Base-by-base conservation (phyloP, 2,888 invertebrate species). In the Synanthedon formicaeformis region DNA sequence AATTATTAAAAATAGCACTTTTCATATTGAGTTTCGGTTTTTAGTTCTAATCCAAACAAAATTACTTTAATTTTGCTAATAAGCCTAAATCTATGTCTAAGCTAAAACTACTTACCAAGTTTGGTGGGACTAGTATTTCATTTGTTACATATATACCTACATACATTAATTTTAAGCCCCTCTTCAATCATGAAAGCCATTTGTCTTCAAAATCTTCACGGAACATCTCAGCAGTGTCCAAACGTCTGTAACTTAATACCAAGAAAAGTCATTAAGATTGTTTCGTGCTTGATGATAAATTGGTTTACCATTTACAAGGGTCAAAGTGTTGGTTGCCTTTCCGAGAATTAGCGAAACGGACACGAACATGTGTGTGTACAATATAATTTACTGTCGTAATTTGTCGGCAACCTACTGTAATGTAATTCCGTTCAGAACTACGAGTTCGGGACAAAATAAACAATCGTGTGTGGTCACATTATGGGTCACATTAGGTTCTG, bases 241-340 rank as follows among this genome's bases (percentile, higher is more conserved):
- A 49, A 49, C 23, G 13, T 16, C 16, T 14, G 71, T 69, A 73
- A 75, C 63, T 52, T 58, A 68, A 74, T 70, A 73, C 63, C 65
- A 63, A 61, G 61, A 64, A 59, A 63, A 61, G 64, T 67, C 67
- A 62, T 64, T 63, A 62, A 58, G 51, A 64, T 61, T 57, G 60
- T 62, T 58, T 58, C 50, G 57, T 16, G 16, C 63, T 55, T 56
- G 50, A 71, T 70, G 74, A 80, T 67, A 70, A 73, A 78, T 71
- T 67, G 58, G 58, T 62, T 62, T 62, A 55, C 62, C 63, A 57
- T 60, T 56, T 61, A 62, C 58, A 55, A 62, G 65, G 67, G 68
- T 71, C 67, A 69, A 64, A 60, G 16, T 55, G 59, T 61, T 57
- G 41, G 50, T 61, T 58, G 63, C 60, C 58, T 61, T 75, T 75